A percentile compares a stretch with the other conserved stretches of the same genome.
Conservation (phyloP, 2,113 vertebrate species). For the human region DNA sequence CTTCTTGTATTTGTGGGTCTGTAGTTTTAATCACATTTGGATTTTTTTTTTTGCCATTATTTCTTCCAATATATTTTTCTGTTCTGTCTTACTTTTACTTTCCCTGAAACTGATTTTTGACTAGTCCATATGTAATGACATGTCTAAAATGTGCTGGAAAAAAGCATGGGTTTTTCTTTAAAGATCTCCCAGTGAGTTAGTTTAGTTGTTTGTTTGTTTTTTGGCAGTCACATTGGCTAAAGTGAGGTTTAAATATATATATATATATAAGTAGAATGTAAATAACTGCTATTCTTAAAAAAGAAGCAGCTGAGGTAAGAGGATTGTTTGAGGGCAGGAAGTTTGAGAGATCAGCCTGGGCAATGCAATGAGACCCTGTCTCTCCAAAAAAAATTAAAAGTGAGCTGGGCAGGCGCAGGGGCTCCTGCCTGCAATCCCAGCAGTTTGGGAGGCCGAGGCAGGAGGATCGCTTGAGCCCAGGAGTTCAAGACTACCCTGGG, state of each 20-base stretch:
- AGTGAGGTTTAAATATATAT: not conserved
- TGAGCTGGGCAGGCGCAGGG: too few species aligned
- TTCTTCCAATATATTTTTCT: not conserved
- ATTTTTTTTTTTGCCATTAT: not conserved
- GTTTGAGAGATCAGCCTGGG: too few species aligned
- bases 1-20: not conserved
- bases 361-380: too few species aligned
- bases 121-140: not conserved
- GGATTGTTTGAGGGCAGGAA: too few species aligned
- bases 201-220: too few species aligned
- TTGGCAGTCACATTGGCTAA: too few species aligned
- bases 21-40: not conserved
- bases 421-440: too few species aligned
- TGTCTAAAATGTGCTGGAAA: not conserved
- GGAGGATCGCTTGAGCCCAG: too few species aligned
- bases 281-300: not conserved
- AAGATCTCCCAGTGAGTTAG: not conserved
- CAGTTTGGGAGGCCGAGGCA: too few species aligned
- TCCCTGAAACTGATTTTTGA: not conserved
- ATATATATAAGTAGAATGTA: not conserved
- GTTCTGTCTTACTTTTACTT: not conserved
- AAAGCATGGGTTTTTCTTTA: not conserved
- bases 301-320: too few species aligned
- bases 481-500: too few species aligned
- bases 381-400: too few species aligned